A percentile compares a stretch with the other conserved stretches of the same genome.
Conservation (phyloP, 2,113 vertebrate species). For the Dipodomys stephensi region DNA sequence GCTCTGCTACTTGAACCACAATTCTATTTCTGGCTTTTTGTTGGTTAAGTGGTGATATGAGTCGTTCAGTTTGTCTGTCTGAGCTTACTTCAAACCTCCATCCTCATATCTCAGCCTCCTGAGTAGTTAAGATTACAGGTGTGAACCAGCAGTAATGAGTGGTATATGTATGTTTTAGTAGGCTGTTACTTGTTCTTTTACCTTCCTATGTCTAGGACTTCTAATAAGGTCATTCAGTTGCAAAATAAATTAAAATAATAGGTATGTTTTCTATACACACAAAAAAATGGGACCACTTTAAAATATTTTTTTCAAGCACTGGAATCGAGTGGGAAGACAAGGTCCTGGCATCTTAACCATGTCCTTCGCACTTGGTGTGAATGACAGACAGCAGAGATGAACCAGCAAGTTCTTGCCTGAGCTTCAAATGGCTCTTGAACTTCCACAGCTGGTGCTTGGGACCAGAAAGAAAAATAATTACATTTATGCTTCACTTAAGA, state of each 20-base stretch:
- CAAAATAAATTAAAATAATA: background rate
- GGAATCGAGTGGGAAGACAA: background rate
- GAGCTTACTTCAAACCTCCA: too few relatives aligned
- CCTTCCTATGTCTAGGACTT: background rate
- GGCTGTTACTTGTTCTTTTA: background rate
- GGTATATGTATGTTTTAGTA: background rate
- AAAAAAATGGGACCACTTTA: background rate
- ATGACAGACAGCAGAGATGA: conserved; percentile 1
- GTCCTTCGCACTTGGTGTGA: conserved; percentile 37
- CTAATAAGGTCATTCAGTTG: background rate
- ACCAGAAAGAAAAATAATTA: background rate
- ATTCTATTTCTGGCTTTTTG: too few relatives aligned
- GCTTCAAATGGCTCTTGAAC: conserved; percentile 14
- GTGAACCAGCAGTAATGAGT: too few relatives aligned
- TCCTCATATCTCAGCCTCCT: too few relatives aligned
- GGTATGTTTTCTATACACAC: background rate
- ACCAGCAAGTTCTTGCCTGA: background rate
- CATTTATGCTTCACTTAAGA: background rate
- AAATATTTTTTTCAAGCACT: background rate
- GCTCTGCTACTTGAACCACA: too few relatives aligned
- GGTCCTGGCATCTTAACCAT: background rate
- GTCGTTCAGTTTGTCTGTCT: too few relatives aligned
- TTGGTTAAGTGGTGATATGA: too few relatives aligned
- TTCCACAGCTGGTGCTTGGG: conserved; percentile 46
- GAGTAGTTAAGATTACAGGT: too few relatives aligned